A percentile compares a stretch with the other conserved stretches of the same genome.
phyloP scores from a whole-genome alignment of 2,797 vertebrate species.

The Sebastes steindachneri region DNA sequence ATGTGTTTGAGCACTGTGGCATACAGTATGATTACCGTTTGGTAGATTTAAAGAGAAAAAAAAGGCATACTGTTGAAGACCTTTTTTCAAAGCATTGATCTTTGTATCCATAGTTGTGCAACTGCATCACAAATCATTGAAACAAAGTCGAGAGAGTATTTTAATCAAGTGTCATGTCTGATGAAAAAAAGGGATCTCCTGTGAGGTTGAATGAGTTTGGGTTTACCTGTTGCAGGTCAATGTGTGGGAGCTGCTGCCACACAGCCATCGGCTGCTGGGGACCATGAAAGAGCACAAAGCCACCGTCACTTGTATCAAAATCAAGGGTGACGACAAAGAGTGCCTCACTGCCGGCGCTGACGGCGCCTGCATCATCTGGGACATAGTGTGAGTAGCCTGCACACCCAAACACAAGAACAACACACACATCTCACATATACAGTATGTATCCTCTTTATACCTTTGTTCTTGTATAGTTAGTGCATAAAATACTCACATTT shows the following conservation, averaged over 20 bases:
- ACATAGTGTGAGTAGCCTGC: constrained; percentile 86
- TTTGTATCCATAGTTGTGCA: neutral
- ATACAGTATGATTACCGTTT: neutral
- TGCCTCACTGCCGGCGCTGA: constrained; percentile 89
- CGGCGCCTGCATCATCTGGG: constrained; percentile 93
- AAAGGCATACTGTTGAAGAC: neutral
- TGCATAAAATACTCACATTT: neutral
- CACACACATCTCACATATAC: neutral
- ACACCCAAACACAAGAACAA: neutral
- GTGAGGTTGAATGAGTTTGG: neutral
- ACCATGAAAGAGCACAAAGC: constrained; percentile 88
- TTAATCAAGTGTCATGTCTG: neutral
- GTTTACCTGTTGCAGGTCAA: constrained; percentile 78
- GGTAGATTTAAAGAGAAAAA: neutral
- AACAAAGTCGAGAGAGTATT: neutral
- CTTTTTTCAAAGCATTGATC: neutral
- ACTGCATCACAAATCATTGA: neutral
- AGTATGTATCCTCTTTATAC: neutral
- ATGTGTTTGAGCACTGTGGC: neutral
- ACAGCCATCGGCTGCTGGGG: constrained; percentile 76
- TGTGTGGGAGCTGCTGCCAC: constrained; percentile 85
- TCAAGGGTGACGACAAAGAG: constrained; percentile 87
- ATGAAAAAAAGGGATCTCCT: neutral
- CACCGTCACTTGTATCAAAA: constrained; percentile 85
- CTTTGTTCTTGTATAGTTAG: neutral